A percentile compares a stretch with the other conserved stretches of the same genome.
Evolutionary conservation across 2,797 vertebrate species (phyloP).

Genomic region (Sebastes glaucus): DNA sequence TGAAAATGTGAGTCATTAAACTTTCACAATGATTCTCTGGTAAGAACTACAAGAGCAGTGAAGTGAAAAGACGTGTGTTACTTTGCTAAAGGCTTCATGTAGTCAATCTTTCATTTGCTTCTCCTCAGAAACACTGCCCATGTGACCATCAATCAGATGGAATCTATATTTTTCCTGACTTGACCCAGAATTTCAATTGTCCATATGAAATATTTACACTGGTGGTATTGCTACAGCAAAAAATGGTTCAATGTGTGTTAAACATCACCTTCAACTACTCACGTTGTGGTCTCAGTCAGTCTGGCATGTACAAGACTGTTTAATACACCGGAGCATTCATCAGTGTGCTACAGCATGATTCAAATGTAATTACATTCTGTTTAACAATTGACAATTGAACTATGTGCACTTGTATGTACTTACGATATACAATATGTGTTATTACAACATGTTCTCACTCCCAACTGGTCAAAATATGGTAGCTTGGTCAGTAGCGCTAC

Average conservation of each 20-base stretch:
- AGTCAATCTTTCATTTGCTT: neutral
- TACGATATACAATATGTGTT: neutral
- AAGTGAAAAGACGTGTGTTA: conserved; percentile 44
- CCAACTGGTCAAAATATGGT: neutral
- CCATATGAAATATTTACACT: conserved; percentile 34
- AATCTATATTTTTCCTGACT: conserved; percentile 15
- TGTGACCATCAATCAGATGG: neutral
- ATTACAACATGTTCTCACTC: neutral
- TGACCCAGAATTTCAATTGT: conserved; percentile 27
- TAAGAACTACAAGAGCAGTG: conserved; percentile 20
- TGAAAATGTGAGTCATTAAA: conserved; percentile 43
- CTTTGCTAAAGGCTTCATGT: conserved; percentile 3
- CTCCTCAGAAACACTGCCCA: neutral
- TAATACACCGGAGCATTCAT: neutral
- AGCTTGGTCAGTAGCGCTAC: too few species aligned
- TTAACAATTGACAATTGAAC: neutral
- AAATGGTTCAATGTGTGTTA: neutral
- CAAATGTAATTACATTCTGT: neutral
- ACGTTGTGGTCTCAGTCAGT: neutral
- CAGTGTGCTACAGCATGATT: neutral
- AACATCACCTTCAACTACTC: neutral
- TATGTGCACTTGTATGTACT: neutral
- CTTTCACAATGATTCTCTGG: conserved; percentile 29
- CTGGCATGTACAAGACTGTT: neutral
- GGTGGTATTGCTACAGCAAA: neutral